phyloP scores from a whole-genome alignment of 2,797 vertebrate species.

The Sparidentex hasta region DNA sequence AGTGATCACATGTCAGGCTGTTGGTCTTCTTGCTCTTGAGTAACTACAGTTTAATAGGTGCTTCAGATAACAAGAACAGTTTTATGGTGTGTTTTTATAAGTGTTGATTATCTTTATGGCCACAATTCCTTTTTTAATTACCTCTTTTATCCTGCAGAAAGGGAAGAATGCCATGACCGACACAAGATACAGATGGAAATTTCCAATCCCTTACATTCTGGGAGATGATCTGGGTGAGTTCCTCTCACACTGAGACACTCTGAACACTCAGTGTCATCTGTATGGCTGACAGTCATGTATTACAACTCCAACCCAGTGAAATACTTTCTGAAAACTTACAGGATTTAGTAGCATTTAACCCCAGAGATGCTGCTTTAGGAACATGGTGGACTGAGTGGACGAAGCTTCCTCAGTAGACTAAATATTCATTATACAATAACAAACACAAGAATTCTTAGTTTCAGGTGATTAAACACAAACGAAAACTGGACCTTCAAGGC shows the following conservation, averaged over 20 bases:
- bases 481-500: too few species aligned
- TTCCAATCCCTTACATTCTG: conserved; percentile 94
- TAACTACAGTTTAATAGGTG: background rate
- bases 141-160: conserved; percentile 64
- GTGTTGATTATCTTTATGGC: background rate
- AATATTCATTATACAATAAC: too few species aligned
- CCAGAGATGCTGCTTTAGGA: too few species aligned
- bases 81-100: conserved; percentile 11
- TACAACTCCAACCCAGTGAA: too few species aligned
- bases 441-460: too few species aligned
- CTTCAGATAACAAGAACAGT: background rate
- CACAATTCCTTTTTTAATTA: conserved; percentile 1
- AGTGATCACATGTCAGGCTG: background rate
- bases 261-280: background rate
- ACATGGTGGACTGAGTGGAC: too few species aligned
- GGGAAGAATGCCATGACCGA: conserved; percentile 86
- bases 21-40: background rate
- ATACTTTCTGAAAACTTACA: too few species aligned
- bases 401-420: too few species aligned
- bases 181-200: conserved; percentile 87
- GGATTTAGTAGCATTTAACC: too few species aligned
- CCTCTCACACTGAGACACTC: background rate
- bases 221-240: conserved; percentile 90
- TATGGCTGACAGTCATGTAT: background rate
- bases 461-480: background rate